Base-by-base conservation (phyloP, 2,797 vertebrate genomes). In the Trachops cirrhosus region DNA sequence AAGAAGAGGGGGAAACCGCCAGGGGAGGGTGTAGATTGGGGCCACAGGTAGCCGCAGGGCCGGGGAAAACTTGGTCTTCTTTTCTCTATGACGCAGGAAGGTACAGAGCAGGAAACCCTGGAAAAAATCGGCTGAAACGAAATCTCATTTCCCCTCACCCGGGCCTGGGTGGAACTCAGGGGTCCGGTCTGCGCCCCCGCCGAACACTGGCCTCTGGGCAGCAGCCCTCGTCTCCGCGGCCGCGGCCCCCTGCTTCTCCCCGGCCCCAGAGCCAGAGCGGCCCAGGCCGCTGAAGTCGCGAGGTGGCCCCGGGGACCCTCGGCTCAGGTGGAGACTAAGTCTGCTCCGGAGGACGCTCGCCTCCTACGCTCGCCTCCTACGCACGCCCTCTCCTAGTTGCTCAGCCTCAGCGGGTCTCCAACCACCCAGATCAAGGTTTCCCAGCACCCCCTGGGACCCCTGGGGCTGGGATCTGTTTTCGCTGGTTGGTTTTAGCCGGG, bases 51-150 rank as follows among this genome's bases (percentile, higher is more conserved):
- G n/a, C 64, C 46, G 2, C 88, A 50, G 86, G 64, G 50, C 82
- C 22, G 26, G 71, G 52, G 52, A 57, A 86, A 89, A 79, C 84
- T 80, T 64, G 84, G 26, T 86, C 37, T 75, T 22, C 16, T 46
- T 44, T 86, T 77, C 83, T 85, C n/a, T 19, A 0, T 2, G 34
- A 86, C 32, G 19, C 64, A 16, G 37, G 52, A 89, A 91, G 70
- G 92, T 82, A 34, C 44, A 12, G 37, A 77, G n/a, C 75, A 32
- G 79, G 73, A 86, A 89, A 57, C 39, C 21, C 39, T 16, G 41
- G 54, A n/a, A n/a, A 91, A 92, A 80, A 95, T 86, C 83, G 24
- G 87, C 85, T 94, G 54, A 96, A 94, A 93, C 92, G 92, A 97
- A 97, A 95, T 93, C 41, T 3, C 44, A 19, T 46, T 78, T 74